Conservation (phyloP, 2,797 vertebrate genomes). For the Darevskia mixta region DNA sequence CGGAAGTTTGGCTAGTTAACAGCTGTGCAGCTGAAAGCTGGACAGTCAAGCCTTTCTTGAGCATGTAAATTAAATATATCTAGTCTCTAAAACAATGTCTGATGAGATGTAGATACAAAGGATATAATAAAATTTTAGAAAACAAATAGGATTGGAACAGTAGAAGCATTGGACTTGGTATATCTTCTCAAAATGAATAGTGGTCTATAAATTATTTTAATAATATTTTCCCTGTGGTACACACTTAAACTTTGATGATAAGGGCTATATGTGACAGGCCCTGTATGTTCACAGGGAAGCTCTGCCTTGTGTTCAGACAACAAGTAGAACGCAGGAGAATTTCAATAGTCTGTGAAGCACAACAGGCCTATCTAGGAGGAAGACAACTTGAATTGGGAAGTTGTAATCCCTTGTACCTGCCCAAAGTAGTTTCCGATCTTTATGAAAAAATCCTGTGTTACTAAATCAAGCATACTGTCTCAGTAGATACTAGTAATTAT, state of each 20-base stretch:
- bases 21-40: background rate
- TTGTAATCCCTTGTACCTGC: background rate
- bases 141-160: background rate
- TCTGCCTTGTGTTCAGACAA: background rate
- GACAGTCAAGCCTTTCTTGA: background rate
- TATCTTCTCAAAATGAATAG: background rate
- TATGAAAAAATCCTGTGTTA: background rate
- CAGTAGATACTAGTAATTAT: background rate
- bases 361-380: background rate
- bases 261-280: too few relatives aligned
- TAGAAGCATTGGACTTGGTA: too few relatives aligned
- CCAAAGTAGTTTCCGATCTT: background rate
- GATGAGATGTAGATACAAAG: too few relatives aligned
- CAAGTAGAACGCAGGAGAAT: background rate
- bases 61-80: background rate
- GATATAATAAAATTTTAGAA: background rate
- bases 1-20: background rate
- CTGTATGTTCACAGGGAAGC: background rate
- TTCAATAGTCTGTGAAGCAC: background rate
- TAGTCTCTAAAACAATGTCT: background rate
- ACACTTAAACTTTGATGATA: too few relatives aligned
- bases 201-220: too few relatives aligned
- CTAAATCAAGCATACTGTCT: background rate
- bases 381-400: background rate
- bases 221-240: too few relatives aligned